Conservation (phyloP, 2,888 invertebrate species). For the Epistrophe eligans region DNA sequence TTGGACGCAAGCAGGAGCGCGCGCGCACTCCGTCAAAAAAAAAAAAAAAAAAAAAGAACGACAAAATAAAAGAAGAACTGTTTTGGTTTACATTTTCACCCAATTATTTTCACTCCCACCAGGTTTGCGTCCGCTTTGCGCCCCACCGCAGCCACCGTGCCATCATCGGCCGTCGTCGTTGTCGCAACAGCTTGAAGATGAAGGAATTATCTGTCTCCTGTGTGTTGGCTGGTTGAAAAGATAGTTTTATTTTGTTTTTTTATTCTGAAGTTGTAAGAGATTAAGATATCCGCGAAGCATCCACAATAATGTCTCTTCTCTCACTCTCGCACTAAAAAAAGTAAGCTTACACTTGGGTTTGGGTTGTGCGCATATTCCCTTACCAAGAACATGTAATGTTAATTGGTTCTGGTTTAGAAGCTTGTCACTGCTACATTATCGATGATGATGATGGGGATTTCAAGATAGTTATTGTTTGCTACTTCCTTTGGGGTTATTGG, state of each 20-base stretch:
- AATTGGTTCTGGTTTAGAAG: slow-evolving; percentile 76
- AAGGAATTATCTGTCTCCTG: slow-evolving; percentile 62
- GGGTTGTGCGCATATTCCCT: slow-evolving; percentile 36
- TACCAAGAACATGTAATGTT: slow-evolving; percentile 74
- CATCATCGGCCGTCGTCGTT: neutral
- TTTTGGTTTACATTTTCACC: slow-evolving; percentile 77
- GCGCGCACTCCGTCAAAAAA: slow-evolving; percentile 50
- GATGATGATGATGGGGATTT: slow-evolving; percentile 68
- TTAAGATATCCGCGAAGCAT: slow-evolving; percentile 74
- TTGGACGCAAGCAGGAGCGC: slow-evolving; percentile 72
- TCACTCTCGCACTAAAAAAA: slow-evolving; percentile 39
- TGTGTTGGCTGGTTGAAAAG: slow-evolving; percentile 51
- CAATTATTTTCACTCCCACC: slow-evolving; percentile 81
- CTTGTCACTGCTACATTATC: slow-evolving; percentile 75
- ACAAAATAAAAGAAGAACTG: slow-evolving; percentile 35
- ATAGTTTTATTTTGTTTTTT: slow-evolving; percentile 26
- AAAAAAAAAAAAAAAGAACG: slow-evolving; percentile 1
- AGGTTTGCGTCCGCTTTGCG: slow-evolving; percentile 45
- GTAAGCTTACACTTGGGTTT: slow-evolving; percentile 3
- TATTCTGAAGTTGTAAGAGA: slow-evolving; percentile 66
- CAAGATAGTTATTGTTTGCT: slow-evolving; percentile 71
- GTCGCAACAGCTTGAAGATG: slow-evolving; percentile 34
- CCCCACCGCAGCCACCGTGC: neutral
- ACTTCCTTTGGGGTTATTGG: slow-evolving; percentile 69
- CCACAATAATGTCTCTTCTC: slow-evolving; percentile 69